These are phyloP conservation scores for Ceratosolen solmsi DNA, from an alignment of 1,140 invertebrate genomes.

Conservation along the genomic window DNA sequence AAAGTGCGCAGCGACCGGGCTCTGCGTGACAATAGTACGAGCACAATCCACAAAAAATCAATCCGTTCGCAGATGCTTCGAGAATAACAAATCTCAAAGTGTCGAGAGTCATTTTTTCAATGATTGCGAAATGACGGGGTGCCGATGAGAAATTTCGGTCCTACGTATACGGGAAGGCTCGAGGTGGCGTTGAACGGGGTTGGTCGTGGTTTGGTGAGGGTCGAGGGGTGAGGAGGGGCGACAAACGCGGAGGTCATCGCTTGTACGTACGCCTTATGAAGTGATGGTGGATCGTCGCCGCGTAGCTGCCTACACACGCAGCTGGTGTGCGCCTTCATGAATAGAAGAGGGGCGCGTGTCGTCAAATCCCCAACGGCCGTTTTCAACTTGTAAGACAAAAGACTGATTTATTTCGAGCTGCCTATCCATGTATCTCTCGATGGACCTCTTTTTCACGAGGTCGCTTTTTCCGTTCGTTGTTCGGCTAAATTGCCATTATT, in stretches of 20 bases:
- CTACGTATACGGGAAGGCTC: not conserved
- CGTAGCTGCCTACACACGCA: constrained; percentile 48
- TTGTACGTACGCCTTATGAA: constrained; percentile 37
- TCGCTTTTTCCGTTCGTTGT: constrained; percentile 49
- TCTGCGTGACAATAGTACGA: not conserved
- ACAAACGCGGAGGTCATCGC: not conserved
- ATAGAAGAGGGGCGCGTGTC: constrained; percentile 66
- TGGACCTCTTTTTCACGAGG: constrained; percentile 64
- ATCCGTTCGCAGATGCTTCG: not conserved
- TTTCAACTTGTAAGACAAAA: constrained; percentile 67
- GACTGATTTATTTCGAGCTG: constrained; percentile 67
- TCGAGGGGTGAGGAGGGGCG: not conserved
- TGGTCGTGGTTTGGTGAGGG: not conserved
- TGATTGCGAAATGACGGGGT: not conserved
- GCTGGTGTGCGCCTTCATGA: constrained; percentile 63
- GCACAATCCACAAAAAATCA: no score
- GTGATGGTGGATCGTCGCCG: constrained; percentile 38
- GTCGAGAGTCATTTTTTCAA: not conserved
- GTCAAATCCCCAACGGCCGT: constrained; percentile 64
- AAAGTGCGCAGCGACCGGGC: no score
- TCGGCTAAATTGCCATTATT: not conserved
- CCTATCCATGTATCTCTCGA: constrained; percentile 63
- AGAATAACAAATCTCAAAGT: not conserved
- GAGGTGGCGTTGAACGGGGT: not conserved
- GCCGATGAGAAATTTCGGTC: not conserved